Base-by-base conservation (phyloP, 2,113 vertebrate species). In the Xiphophorus hellerii region DNA sequence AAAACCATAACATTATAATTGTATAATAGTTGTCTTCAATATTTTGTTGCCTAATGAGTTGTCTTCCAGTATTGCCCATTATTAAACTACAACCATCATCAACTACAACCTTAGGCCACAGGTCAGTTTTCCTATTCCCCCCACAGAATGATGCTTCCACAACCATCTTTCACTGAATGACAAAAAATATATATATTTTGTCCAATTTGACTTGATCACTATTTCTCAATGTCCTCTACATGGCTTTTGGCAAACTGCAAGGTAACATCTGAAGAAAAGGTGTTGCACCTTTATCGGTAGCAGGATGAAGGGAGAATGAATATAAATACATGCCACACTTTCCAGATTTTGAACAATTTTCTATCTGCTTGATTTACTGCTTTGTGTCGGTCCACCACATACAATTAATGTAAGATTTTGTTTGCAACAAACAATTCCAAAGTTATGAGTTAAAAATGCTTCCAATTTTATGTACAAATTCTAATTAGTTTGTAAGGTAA, bases 381-480 rank as follows among this genome's bases (percentile, higher is more conserved):
- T n/a, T n/a, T 58, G 8, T 54, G 6, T 9, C 3, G 25, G 51
- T 58, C 1, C 25, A n/a, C 17, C 25, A 11, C 51, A n/a, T n/a
- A n/a, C 25, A 58, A 58, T n/a, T 8, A 10, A 25, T 10, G 25
- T n/a, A 58, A 9, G 4, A 20, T 58, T 25, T 25, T n/a, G 51
- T n/a, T 58, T 58, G 25, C 2, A n/a, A 25, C 51, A 22, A 51
- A 51, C 17, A 9, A 25, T 54, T 54, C 9, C 51, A 58, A 58
- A 37, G 35, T 11, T 37, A 37, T 12, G 6, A 10, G 51, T 22
- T 58, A 58, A n/a, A 10, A 25, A 10, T 58, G 3, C 7, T 9
- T 58, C 15, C n/a, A 27, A 58, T 37, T 82, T 89, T 71, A 54
- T 64, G 33, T 37, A 51, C 37, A 66, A 78, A 82, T 73, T 71